These are phyloP conservation scores for Etheostoma nigrum DNA, from an alignment of 2,797 vertebrate species.

Conservation along the genomic window DNA sequence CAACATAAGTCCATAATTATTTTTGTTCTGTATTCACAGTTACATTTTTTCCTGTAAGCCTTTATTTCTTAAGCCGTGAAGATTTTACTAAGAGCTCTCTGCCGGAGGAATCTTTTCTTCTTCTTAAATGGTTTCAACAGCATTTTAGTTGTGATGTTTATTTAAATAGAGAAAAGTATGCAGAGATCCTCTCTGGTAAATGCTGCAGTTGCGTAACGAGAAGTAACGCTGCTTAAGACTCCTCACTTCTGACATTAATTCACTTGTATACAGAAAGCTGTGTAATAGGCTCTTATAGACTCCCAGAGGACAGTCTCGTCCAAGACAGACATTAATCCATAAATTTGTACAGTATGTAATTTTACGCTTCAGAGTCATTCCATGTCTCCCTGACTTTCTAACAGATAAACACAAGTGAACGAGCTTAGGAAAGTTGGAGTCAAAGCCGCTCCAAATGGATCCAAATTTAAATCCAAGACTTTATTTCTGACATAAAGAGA, in stretches of 20 bases:
- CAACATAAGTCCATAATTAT: neutral
- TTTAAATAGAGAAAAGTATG: constrained; percentile 24
- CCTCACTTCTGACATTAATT: constrained; percentile 52
- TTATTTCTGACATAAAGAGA: constrained; percentile 35
- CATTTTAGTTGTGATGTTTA: constrained; percentile 20
- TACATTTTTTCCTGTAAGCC: neutral
- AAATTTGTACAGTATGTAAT: constrained; percentile 72
- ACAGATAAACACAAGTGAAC: constrained; percentile 66
- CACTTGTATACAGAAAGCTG: constrained; percentile 47
- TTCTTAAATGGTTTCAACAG: constrained; percentile 17
- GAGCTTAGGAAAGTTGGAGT: constrained; percentile 45
- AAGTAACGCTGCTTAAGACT: constrained; percentile 35
- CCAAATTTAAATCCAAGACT: constrained; percentile 57
- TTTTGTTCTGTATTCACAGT: neutral
- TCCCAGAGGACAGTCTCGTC: constrained; percentile 30
- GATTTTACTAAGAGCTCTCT: neutral
- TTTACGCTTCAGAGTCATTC: constrained; percentile 66
- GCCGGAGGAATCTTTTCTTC: neutral
- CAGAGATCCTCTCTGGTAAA: constrained; percentile 27
- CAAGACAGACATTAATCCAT: constrained; percentile 64
- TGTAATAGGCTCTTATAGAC: constrained; percentile 51
- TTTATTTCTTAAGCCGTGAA: constrained; percentile 6
- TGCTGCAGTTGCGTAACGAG: constrained; percentile 31
- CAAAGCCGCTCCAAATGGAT: constrained; percentile 28
- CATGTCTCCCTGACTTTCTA: constrained; percentile 63